phyloP scores from a whole-genome alignment of 2,888 invertebrate species.

The Synanthedon tipuliformis region DNA sequence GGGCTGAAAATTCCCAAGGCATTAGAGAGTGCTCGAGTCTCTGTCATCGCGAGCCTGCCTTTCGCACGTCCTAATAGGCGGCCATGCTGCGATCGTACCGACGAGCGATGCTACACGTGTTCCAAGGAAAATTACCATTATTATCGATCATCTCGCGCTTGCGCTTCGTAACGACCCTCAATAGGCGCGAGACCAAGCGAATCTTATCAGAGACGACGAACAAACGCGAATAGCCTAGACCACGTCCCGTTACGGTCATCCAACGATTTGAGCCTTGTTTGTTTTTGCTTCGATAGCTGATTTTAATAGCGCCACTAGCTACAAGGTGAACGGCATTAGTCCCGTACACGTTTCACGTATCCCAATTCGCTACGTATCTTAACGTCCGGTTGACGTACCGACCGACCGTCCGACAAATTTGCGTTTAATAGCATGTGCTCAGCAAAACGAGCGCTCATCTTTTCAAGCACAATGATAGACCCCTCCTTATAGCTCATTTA shows the following conservation, averaged over 20 bases:
- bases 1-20: conserved; percentile 9
- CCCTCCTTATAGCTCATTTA: conserved; percentile 32
- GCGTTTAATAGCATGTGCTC: conserved; percentile 28
- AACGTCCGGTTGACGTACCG: conserved; percentile 16
- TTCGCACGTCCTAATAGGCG: conserved; percentile 53
- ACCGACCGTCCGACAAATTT: conserved; percentile 22
- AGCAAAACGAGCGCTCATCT: conserved; percentile 18
- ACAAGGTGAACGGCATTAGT: conserved; percentile 13
- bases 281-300: conserved; percentile 19
- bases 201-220: conserved; percentile 37
- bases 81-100: conserved; percentile 38
- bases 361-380: conserved; percentile 17
- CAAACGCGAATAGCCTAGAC: conserved; percentile 19
- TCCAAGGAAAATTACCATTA: conserved; percentile 64
- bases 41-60: conserved; percentile 41
- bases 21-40: conserved; percentile 20
- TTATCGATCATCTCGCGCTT: conserved; percentile 66
- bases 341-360: conserved; percentile 6
- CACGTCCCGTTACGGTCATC: conserved; percentile 37
- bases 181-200: conserved; percentile 48
- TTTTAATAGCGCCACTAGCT: conserved; percentile 4
- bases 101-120: conserved; percentile 62
- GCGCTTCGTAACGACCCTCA: conserved; percentile 60
- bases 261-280: conserved; percentile 38
- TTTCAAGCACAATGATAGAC: conserved; percentile 8